These are phyloP conservation scores for Geotrupes spiniger DNA, from an alignment of 2,888 invertebrate species.

Conservation along the genomic window DNA sequence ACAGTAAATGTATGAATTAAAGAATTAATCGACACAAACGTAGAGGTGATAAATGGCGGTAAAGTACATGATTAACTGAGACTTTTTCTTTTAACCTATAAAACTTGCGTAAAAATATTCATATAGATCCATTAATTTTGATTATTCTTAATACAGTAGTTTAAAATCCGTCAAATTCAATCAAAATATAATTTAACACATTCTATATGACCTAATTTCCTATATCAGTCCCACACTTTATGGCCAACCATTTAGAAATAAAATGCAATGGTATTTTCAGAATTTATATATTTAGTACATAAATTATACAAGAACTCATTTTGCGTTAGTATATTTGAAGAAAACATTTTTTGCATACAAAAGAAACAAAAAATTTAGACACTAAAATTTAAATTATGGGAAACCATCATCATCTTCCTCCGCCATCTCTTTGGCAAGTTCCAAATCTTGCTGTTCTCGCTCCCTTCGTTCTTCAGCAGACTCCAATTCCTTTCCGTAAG, in stretches of 20 bases:
- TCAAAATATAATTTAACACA: too few species aligned
- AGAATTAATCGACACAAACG: slow-evolving; percentile 3
- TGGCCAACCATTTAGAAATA: too few species aligned
- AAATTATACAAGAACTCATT: too few species aligned
- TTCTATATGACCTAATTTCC: too few species aligned
- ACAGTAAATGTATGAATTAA: neutral
- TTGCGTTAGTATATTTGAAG: too few species aligned
- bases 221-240: too few species aligned
- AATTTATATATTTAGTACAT: too few species aligned
- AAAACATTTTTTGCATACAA: too few species aligned
- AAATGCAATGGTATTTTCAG: too few species aligned
- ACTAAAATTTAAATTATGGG: slow-evolving; percentile 43
- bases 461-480: slow-evolving; percentile 95
- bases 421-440: slow-evolving; percentile 99
- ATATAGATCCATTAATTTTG: neutral
- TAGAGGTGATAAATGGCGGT: slow-evolving; percentile 10
- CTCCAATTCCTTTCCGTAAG: slow-evolving; percentile 96
- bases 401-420: slow-evolving; percentile 97
- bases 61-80: slow-evolving; percentile 5
- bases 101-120: neutral
- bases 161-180: too few species aligned
- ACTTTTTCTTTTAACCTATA: neutral
- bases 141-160: too few species aligned
- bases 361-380: too few species aligned
- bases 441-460: slow-evolving; percentile 95